Percentiles rank a stretch among this genome's conserved stretches.
phyloP scores from a whole-genome alignment of 2,888 invertebrate genomes.

The Polietes domitor region DNA sequence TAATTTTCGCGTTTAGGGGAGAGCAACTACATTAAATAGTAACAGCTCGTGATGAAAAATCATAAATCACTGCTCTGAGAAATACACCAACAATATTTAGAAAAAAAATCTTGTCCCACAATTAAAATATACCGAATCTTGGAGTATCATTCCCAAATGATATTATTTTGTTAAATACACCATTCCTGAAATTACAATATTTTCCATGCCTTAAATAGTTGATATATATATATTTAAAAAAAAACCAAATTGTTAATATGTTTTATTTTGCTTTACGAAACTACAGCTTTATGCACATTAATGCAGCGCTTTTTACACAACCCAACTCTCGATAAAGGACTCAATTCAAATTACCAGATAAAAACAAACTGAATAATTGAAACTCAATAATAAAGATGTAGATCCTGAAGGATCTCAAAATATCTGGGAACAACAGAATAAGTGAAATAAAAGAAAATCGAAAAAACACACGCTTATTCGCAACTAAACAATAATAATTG shows the following conservation, averaged over 20 bases:
- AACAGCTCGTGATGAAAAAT: too few species aligned
- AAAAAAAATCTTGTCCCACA: too few species aligned
- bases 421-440: not conserved
- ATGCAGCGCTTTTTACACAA: constrained; percentile 67
- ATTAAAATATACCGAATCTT: too few species aligned
- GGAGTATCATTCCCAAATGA: not conserved
- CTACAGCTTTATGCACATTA: constrained; percentile 64
- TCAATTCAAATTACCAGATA: constrained; percentile 33
- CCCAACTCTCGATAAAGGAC: constrained; percentile 38
- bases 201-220: constrained; percentile 24
- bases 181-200: constrained; percentile 54
- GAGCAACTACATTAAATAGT: too few species aligned
- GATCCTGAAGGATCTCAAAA: not conserved
- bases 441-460: constrained; percentile 15
- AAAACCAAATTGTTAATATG: constrained; percentile 13
- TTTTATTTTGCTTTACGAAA: constrained; percentile 60
- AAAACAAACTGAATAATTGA: constrained; percentile 29
- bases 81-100: too few species aligned
- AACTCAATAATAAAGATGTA: constrained; percentile 15
- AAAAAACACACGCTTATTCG: not conserved
- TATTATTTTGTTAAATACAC: not conserved
- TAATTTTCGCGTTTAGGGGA: too few species aligned
- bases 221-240: constrained; percentile 16
- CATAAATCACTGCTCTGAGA: too few species aligned
- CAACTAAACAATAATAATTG: not conserved